Evolutionary conservation across 53 echinoderm and acorn worm genomes (phyloP).

Genomic region (Hippasteria phrygiana): DNA sequence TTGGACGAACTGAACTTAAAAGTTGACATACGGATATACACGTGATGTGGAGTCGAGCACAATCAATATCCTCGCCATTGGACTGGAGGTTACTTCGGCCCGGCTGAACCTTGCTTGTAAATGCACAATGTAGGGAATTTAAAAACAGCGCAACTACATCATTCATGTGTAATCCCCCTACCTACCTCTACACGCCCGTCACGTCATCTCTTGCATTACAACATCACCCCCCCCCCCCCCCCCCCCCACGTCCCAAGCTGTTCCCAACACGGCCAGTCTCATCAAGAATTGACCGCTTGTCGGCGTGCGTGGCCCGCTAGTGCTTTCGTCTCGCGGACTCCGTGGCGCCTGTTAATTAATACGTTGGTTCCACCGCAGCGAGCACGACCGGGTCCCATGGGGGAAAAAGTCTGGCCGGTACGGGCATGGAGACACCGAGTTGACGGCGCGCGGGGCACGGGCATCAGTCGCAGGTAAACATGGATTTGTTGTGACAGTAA

Average conservation of each 20-base stretch:
- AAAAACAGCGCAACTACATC: neutral
- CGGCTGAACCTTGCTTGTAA: neutral
- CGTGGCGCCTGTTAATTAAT: conserved; percentile 50
- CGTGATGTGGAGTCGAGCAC: neutral
- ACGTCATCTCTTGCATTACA: neutral
- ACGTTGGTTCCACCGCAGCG: conserved; percentile 55
- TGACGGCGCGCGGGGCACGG: neutral
- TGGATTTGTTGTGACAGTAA: conserved; percentile 52
- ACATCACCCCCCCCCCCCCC: too few relatives aligned
- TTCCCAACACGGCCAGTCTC: conserved; percentile 26
- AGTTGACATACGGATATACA: neutral
- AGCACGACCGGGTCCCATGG: neutral
- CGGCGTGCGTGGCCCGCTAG: neutral
- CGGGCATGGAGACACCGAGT: neutral
- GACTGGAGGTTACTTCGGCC: neutral
- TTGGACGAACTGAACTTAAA: neutral
- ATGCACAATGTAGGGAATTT: neutral
- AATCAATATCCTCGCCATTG: neutral
- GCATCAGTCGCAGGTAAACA: conserved; percentile 38
- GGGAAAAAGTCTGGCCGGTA: neutral
- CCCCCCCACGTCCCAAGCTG: conserved; percentile 7
- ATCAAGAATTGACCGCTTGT: conserved; percentile 53
- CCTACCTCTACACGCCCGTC: neutral
- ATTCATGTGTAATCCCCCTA: conserved; percentile 21
- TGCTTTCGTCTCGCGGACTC: conserved; percentile 2